Evolutionary conservation across 2,888 invertebrate species (phyloP).

Genomic region (Autographa gamma): DNA sequence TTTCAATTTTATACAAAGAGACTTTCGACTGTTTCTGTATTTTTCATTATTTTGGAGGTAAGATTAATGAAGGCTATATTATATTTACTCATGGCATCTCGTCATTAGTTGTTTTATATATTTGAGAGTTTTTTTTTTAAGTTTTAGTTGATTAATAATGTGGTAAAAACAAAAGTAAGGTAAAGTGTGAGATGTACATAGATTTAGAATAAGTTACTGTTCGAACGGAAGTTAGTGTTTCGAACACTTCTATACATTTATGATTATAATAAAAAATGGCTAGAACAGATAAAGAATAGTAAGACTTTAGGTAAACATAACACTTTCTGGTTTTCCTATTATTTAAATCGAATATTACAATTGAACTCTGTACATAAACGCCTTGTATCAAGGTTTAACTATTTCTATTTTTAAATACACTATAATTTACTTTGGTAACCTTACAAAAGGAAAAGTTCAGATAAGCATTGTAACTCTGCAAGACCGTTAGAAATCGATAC

Average conservation of each 20-base stretch:
- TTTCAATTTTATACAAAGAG: constrained; percentile 13
- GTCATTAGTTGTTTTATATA: constrained; percentile 28
- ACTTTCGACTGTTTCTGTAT: constrained; percentile 16
- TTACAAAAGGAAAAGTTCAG: not conserved
- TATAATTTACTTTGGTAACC: not conserved
- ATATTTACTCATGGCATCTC: constrained; percentile 12
- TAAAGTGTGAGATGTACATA: too few species aligned
- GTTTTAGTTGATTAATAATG: too few species aligned
- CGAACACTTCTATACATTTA: too few species aligned
- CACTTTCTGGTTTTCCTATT: too few species aligned
- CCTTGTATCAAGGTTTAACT: not conserved
- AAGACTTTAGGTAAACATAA: too few species aligned
- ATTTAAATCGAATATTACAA: too few species aligned
- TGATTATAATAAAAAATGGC: too few species aligned
- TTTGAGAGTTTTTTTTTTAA: constrained; percentile 19
- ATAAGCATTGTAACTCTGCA: constrained; percentile 2
- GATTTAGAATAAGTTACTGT: too few species aligned
- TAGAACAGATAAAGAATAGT: too few species aligned
- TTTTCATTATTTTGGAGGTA: constrained; percentile 21
- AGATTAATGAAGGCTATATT: constrained; percentile 8
- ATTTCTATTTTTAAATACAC: not conserved
- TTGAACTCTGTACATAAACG: too few species aligned
- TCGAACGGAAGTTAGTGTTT: too few species aligned
- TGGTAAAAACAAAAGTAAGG: too few species aligned
- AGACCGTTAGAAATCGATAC: constrained; percentile 4